phyloP scores from a whole-genome alignment of 2,888 invertebrate genomes.

The Boloria euphrosyne region DNA sequence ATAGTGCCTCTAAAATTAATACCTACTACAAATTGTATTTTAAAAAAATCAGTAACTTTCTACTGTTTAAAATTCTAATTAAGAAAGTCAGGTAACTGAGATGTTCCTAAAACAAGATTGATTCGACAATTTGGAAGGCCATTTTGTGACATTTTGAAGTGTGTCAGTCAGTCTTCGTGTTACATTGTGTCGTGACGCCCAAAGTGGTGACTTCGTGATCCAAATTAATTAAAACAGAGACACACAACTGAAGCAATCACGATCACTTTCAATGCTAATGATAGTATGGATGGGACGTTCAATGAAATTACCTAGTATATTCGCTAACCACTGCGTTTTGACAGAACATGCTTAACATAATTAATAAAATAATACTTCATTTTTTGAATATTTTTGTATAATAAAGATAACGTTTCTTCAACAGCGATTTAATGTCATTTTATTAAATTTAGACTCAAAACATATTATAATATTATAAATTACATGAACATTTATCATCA shows the following conservation, averaged over 20 bases:
- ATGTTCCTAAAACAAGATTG: constrained; percentile 55
- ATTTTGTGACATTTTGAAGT: constrained; percentile 81
- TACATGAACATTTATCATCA: constrained; percentile 15
- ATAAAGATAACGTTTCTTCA: too few relatives aligned
- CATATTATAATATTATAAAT: constrained; percentile 3
- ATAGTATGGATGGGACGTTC: constrained; percentile 56
- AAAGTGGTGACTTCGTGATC: constrained; percentile 81
- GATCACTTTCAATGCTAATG: constrained; percentile 62
- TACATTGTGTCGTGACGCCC: constrained; percentile 74
- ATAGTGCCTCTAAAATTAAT: too few relatives aligned
- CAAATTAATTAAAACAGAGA: constrained; percentile 82
- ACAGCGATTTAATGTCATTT: too few relatives aligned
- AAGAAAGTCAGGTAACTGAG: background rate
- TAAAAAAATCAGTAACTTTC: too few relatives aligned
- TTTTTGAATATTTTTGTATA: background rate
- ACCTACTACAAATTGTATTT: too few relatives aligned
- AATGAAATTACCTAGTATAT: background rate
- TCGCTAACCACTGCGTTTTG: too few relatives aligned
- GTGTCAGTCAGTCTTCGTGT: constrained; percentile 72
- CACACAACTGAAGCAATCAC: constrained; percentile 78
- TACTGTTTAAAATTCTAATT: too few relatives aligned
- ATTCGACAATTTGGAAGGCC: constrained; percentile 64
- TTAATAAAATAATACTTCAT: background rate
- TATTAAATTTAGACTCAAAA: background rate
- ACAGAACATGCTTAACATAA: too few relatives aligned